Evolutionary conservation across 2,113 vertebrate species (phyloP).

Genomic region (Paedocypris sp.): DNA sequence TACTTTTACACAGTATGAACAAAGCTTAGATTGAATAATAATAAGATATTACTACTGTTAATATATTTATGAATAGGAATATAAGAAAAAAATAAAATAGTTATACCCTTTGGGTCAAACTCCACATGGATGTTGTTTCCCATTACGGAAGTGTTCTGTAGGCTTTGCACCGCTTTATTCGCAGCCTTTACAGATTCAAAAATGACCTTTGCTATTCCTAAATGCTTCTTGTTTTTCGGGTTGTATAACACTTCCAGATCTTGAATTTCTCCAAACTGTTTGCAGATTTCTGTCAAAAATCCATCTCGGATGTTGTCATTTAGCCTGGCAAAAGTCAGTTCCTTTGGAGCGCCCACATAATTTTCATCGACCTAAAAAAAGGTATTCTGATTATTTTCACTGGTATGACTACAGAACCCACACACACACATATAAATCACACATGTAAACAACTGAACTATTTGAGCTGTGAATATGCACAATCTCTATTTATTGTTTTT

Average conservation of each 20-base stretch:
- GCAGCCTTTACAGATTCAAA: constrained; percentile 84
- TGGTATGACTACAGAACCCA: no score
- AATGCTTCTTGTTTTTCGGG: constrained; percentile 90
- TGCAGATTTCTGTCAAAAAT: constrained; percentile 88
- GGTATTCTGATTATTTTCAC: neutral
- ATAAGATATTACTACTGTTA: neutral
- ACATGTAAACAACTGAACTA: no score
- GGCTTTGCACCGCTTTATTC: constrained; percentile 74
- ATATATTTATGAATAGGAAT: no score
- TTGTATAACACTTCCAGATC: constrained; percentile 90
- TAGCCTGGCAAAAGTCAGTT: constrained; percentile 90
- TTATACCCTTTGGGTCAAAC: constrained; percentile 87
- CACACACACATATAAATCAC: no score
- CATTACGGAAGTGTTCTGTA: constrained; percentile 93
- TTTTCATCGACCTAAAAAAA: constrained; percentile 80
- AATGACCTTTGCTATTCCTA: constrained; percentile 86
- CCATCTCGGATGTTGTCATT: constrained; percentile 89
- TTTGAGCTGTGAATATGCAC: no score
- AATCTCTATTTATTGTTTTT: no score
- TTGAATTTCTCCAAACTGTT: constrained; percentile 80
- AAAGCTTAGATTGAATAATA: neutral
- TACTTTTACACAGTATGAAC: no score
- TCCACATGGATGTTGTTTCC: constrained; percentile 94
- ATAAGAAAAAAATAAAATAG: no score
- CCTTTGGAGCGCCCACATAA: constrained; percentile 88